A percentile compares a stretch with the other conserved stretches of the same genome.
Conservation (phyloP, 2,888 invertebrate species). For the Mechanitis messenoides region DNA sequence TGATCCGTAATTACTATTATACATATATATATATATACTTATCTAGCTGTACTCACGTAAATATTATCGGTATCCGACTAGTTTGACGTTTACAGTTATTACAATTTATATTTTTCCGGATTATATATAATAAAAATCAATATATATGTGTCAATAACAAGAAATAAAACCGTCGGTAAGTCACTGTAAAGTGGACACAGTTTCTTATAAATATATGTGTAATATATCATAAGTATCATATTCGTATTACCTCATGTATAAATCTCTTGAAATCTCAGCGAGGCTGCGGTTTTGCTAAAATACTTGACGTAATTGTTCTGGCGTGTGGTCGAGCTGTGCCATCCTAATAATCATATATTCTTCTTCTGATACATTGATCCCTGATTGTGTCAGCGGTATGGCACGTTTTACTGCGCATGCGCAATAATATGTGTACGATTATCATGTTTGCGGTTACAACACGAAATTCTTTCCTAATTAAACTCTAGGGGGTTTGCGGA, state of each 20-base stretch:
- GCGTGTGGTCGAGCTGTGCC: slow-evolving; percentile 64
- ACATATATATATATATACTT: too few species aligned
- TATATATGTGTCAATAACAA: not conserved
- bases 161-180: slow-evolving; percentile 12
- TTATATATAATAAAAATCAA: too few species aligned
- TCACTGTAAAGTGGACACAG: slow-evolving; percentile 12
- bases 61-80: too few species aligned
- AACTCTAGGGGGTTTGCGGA: slow-evolving; percentile 26
- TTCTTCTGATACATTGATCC: slow-evolving; percentile 51
- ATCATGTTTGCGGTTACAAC: slow-evolving; percentile 35
- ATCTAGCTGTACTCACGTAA: too few species aligned
- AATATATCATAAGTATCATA: slow-evolving; percentile 20
- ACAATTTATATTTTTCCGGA: too few species aligned
- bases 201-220: slow-evolving; percentile 19
- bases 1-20: too few species aligned
- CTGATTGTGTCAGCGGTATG: slow-evolving; percentile 48
- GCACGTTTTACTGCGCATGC: slow-evolving; percentile 35
- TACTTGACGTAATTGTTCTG: slow-evolving; percentile 59
- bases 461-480: slow-evolving; percentile 36
- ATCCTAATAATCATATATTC: slow-evolving; percentile 64
- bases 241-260: slow-evolving; percentile 20
- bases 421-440: slow-evolving; percentile 26
- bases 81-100: too few species aligned
- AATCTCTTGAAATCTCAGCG: slow-evolving; percentile 31
- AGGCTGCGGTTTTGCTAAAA: slow-evolving; percentile 59